Conservation (phyloP, 2,113 vertebrate genomes). For the Petroica traversi region DNA sequence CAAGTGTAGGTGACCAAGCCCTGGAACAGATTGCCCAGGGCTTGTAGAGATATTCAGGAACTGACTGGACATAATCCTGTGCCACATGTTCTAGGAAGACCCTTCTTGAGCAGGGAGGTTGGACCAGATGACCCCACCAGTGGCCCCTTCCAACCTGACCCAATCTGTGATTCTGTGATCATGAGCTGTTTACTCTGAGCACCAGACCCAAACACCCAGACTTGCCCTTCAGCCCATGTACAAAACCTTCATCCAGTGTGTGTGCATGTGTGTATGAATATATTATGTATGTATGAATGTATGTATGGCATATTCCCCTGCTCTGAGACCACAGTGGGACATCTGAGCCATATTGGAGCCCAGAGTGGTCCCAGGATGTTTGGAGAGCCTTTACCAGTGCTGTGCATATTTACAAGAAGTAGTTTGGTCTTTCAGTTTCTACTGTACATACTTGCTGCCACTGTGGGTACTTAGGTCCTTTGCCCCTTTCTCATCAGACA, state of each 20-base stretch:
- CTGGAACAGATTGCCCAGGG: background rate
- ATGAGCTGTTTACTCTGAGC: background rate
- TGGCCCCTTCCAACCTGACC: background rate
- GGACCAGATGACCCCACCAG: too few relatives aligned
- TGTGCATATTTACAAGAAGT: background rate
- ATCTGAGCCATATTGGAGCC: background rate
- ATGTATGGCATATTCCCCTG: background rate
- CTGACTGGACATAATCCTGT: background rate
- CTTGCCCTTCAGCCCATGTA: rapidly evolving
- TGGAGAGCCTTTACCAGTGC: background rate
- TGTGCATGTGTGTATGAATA: background rate
- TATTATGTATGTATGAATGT: background rate
- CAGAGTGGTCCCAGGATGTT: background rate
- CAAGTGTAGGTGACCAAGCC: background rate
- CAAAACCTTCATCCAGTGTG: background rate
- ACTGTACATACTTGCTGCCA: background rate
- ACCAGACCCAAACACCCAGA: background rate
- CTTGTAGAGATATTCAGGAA: background rate
- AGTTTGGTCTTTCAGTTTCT: background rate
- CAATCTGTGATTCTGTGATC: background rate
- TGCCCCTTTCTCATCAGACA: background rate
- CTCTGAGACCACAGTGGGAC: background rate
- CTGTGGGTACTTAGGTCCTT: background rate
- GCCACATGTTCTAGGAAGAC: background rate
- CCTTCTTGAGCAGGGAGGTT: background rate